phyloP scores from a whole-genome alignment of 2,113 vertebrate species.

The Upupa epops region DNA sequence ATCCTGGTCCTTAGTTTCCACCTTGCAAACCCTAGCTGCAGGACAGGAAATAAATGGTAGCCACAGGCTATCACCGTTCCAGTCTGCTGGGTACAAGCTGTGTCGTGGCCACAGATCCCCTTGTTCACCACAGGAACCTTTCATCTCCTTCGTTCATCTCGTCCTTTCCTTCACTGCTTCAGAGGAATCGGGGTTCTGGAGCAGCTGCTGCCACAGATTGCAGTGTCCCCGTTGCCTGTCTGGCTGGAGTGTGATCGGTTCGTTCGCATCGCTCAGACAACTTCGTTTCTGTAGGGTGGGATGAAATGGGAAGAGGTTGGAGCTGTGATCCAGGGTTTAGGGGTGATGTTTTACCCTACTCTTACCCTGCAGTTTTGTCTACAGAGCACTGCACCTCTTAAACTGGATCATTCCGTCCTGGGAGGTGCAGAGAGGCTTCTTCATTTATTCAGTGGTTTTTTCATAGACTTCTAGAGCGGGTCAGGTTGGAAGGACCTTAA shows the following conservation, averaged over 20 bases:
- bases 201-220: constrained; percentile 56
- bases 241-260: too few relatives aligned
- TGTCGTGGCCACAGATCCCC: constrained; percentile 35
- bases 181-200: constrained; percentile 62
- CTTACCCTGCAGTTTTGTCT: constrained; percentile 61
- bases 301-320: constrained; percentile 66
- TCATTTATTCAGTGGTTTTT: too few relatives aligned
- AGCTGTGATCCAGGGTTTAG: constrained; percentile 71
- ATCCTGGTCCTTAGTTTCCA: too few relatives aligned
- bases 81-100: constrained; percentile 42
- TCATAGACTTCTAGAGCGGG: too few relatives aligned
- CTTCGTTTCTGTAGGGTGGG: constrained; percentile 76
- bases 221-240: constrained; percentile 67
- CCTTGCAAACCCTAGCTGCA: constrained; percentile 24
- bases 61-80: constrained; percentile 61
- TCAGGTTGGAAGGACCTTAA: too few relatives aligned
- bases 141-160: constrained; percentile 3
- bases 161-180: neutral
- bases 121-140: constrained; percentile 53
- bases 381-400: constrained; percentile 73
- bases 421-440: constrained; percentile 68
- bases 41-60: constrained; percentile 62
- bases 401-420: constrained; percentile 74
- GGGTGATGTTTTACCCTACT: constrained; percentile 66
- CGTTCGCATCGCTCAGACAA: too few relatives aligned